Conservation (phyloP, 2,888 invertebrate species). For the Aromia moschata region DNA sequence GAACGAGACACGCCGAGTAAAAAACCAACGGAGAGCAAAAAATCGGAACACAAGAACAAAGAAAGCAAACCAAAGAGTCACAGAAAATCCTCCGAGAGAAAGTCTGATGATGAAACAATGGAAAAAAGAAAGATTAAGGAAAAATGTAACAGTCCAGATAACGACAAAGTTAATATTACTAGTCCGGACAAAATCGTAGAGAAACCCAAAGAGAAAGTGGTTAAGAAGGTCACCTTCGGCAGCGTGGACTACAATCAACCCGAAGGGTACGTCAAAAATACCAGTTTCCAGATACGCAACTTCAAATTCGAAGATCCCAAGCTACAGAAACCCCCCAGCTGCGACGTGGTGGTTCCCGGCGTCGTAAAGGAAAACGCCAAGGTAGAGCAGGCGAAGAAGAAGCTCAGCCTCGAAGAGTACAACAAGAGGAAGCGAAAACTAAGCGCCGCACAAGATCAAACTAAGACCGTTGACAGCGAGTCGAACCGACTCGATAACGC, state of each 20-base stretch:
- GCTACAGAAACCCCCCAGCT: background rate
- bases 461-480: background rate
- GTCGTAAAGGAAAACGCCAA: constrained; percentile 31
- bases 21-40: too few relatives aligned
- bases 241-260: constrained; percentile 3
- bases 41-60: background rate
- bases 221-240: constrained; percentile 17
- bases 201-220: constrained; percentile 18
- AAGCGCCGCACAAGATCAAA: constrained; percentile 3
- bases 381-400: constrained; percentile 32
- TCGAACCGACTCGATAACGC: background rate
- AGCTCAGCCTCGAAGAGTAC: constrained; percentile 52
- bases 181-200: constrained; percentile 1
- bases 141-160: background rate
- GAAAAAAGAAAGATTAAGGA: background rate
- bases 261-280: background rate
- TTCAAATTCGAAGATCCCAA: constrained; percentile 29
- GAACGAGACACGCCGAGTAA: background rate
- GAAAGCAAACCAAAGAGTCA: constrained; percentile 4
- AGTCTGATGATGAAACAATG: background rate
- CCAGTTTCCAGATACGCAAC: constrained; percentile 1
- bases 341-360: constrained; percentile 32
- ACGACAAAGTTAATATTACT: background rate
- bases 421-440: constrained; percentile 49
- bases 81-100: background rate